Evolutionary conservation across 2,797 vertebrate genomes (phyloP).

Genomic region (Lepus townsendii): DNA sequence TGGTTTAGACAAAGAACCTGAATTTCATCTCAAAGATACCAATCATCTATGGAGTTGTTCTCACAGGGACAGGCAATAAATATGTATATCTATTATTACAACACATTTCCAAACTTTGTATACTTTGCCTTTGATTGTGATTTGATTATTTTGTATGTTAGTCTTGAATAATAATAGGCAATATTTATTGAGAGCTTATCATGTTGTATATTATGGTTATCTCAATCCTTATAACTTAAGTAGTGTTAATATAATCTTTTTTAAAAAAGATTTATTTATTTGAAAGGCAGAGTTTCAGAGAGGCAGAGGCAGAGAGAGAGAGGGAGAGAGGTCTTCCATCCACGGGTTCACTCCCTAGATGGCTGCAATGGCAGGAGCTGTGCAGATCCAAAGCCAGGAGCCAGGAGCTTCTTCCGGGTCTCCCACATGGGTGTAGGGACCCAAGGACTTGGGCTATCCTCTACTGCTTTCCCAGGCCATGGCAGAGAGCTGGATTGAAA

Average conservation of each 20-base stretch:
- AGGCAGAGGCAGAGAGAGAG: no score
- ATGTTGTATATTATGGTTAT: not conserved
- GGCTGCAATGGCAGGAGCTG: no score
- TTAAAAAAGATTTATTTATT: not conserved
- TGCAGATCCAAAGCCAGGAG: no score
- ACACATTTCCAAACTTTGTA: not conserved
- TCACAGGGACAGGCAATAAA: not conserved
- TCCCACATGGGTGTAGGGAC: no score
- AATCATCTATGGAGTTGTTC: not conserved
- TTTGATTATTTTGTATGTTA: conserved; percentile 32
- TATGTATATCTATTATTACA: conserved; percentile 2
- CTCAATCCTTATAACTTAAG: conserved; percentile 55
- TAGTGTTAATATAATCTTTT: conserved; percentile 16
- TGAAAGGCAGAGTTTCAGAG: no score
- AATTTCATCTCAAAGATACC: not conserved
- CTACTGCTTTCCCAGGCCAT: no score
- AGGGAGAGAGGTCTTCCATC: no score
- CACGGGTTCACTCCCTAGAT: no score
- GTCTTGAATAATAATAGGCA: conserved; percentile 7
- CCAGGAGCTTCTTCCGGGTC: no score
- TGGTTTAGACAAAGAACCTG: not conserved
- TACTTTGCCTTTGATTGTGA: conserved; percentile 16
- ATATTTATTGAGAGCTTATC: conserved; percentile 26
- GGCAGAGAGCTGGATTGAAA: no score
- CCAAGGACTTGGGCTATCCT: no score